Conservation (phyloP, 1,140 invertebrate genomes). For the Aphelenchoides avenae region DNA sequence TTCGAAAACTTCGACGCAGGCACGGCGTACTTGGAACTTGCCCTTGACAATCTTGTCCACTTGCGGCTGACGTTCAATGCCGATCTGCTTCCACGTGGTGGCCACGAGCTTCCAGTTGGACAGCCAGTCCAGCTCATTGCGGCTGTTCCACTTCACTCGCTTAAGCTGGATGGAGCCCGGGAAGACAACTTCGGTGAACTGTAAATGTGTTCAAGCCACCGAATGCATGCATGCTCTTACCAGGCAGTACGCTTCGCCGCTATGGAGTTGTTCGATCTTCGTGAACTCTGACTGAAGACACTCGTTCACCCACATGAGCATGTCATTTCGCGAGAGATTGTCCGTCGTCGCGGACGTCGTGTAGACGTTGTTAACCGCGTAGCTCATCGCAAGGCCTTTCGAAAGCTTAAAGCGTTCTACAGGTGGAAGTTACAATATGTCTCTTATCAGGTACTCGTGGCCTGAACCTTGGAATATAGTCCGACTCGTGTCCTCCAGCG, state of each 20-base stretch:
- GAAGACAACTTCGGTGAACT: constrained; percentile 99
- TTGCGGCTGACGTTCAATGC: constrained; percentile 97
- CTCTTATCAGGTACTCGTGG: too few relatives aligned
- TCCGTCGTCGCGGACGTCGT: constrained; percentile 84
- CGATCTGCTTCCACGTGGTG: constrained; percentile 90
- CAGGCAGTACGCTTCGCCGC: constrained; percentile 61
- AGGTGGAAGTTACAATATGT: too few relatives aligned
- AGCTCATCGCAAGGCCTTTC: too few relatives aligned
- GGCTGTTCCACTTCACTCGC: constrained; percentile 94
- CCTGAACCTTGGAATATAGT: too few relatives aligned
- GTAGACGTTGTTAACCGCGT: too few relatives aligned
- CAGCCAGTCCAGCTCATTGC: constrained; percentile 98
- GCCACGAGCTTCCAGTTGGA: constrained; percentile 98
- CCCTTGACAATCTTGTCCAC: constrained; percentile 95
- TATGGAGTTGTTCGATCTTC: constrained; percentile 97
- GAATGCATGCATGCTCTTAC: constrained; percentile 18
- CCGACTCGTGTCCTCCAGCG: too few relatives aligned
- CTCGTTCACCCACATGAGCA: constrained; percentile 96
- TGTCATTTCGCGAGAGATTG: constrained; percentile 95
- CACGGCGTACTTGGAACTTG: constrained; percentile 72
- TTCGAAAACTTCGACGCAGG: not conserved
- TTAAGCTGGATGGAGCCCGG: constrained; percentile 80
- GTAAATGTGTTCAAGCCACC: constrained; percentile 58
- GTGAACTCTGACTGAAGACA: constrained; percentile 71
- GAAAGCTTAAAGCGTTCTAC: too few relatives aligned